phyloP scores from a whole-genome alignment of 2,113 vertebrate genomes.

The Callionymus lyra region DNA sequence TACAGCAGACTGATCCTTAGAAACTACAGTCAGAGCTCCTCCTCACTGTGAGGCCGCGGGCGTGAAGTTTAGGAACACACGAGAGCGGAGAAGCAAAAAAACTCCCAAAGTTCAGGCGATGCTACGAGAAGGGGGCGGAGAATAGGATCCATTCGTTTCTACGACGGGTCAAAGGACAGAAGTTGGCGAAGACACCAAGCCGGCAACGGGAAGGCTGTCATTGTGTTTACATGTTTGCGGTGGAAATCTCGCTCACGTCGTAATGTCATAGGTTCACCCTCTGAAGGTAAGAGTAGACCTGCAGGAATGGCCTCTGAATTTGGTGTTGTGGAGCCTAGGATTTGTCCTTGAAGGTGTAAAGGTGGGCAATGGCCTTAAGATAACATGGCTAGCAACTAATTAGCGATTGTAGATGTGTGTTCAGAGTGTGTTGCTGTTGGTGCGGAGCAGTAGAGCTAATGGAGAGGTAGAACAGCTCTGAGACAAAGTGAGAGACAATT shows the following conservation, averaged over 20 bases:
- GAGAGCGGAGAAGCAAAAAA: constrained; percentile 1
- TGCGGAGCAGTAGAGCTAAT: constrained; percentile 8
- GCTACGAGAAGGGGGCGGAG: constrained; percentile 6
- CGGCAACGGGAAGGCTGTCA: constrained; percentile 25
- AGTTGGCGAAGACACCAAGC: constrained; percentile 27
- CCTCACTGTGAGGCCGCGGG: constrained; percentile 81
- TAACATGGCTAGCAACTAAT: constrained; percentile 83
- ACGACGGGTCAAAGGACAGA: constrained; percentile 6
- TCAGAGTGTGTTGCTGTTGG: constrained; percentile 17
- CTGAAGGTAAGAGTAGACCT: constrained; percentile 10
- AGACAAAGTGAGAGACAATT: too few relatives aligned
- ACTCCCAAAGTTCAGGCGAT: constrained; percentile 3
- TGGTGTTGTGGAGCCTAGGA: constrained; percentile 14
- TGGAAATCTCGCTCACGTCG: constrained; percentile 28
- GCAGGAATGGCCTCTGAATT: constrained; percentile 15
- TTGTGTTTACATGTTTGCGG: constrained; percentile 60
- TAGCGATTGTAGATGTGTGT: constrained; percentile 44
- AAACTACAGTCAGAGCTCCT: constrained; percentile 98
- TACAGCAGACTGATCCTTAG: constrained; percentile 86
- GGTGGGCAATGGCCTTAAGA: constrained; percentile 87
- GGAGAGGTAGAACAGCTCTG: neutral
- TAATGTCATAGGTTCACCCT: constrained; percentile 34
- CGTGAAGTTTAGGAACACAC: neutral
- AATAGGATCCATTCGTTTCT: constrained; percentile 18
- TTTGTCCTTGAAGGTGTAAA: constrained; percentile 26